Percentiles rank a stretch among this genome's conserved stretches.
Conservation (phyloP, 1,140 invertebrate species). For the Cotesia chilonis region DNA sequence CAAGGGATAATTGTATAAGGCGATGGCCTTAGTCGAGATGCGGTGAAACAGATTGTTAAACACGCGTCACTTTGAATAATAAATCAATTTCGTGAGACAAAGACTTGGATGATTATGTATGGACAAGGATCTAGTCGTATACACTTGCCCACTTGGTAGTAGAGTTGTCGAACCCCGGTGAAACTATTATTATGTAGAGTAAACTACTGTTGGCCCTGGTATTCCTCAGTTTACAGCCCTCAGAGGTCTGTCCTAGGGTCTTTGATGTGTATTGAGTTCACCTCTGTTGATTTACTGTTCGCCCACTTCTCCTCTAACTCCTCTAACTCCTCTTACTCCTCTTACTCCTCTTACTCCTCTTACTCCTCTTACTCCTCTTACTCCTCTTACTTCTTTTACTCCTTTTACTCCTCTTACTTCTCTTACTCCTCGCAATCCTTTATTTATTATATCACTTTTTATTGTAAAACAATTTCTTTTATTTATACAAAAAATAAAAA, state of each 20-base stretch:
- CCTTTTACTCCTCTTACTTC: too few species aligned
- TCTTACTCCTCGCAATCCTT: too few species aligned
- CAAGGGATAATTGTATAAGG: conserved; percentile 10
- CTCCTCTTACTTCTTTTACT: too few species aligned
- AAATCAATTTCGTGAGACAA: conserved; percentile 66
- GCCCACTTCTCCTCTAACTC: too few species aligned
- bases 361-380: too few species aligned
- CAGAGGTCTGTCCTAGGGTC: conserved; percentile 31
- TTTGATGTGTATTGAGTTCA: conserved; percentile 44
- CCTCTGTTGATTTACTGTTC: conserved; percentile 28
- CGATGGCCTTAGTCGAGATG: conserved; percentile 9
- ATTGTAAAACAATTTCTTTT: too few species aligned
- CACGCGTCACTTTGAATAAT: conserved; percentile 67
- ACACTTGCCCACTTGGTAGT: neutral
- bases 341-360: too few species aligned
- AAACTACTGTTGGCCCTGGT: conserved; percentile 11
- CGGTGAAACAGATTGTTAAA: conserved; percentile 67
- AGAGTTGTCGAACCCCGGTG: too few species aligned
- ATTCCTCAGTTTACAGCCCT: neutral
- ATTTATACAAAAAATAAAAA: too few species aligned
- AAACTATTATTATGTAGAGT: neutral
- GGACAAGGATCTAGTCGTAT: conserved; percentile 51
- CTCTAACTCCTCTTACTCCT: too few species aligned
- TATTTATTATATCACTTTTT: too few species aligned
- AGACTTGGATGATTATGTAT: conserved; percentile 66